Conservation (phyloP, 1,140 invertebrate species). For the Bradysia coprophila region DNA sequence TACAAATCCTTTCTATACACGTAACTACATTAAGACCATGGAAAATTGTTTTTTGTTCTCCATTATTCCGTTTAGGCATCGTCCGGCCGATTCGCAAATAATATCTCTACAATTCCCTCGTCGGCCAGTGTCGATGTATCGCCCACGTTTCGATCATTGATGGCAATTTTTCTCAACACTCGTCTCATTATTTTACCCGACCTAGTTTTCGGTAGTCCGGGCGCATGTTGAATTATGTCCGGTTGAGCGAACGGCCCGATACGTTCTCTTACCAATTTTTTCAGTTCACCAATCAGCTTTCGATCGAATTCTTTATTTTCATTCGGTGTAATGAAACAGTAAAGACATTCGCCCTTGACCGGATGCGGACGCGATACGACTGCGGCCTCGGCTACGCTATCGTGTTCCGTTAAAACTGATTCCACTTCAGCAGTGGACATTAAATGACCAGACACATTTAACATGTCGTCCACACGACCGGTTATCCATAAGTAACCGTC, state of each 20-base stretch:
- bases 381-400: slow-evolving; percentile 75
- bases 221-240: slow-evolving; percentile 83
- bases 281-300: slow-evolving; percentile 53
- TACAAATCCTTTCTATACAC: no score
- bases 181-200: slow-evolving; percentile 97
- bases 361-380: slow-evolving; percentile 85
- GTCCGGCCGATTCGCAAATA: slow-evolving; percentile 58
- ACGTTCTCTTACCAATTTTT: slow-evolving; percentile 66
- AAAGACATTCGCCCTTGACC: slow-evolving; percentile 90
- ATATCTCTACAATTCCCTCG: slow-evolving; percentile 58
- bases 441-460: slow-evolving; percentile 94
- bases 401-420: slow-evolving; percentile 71
- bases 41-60: no score
- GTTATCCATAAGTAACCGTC: slow-evolving; percentile 97
- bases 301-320: slow-evolving; percentile 50
- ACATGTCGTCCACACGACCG: slow-evolving; percentile 92
- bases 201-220: slow-evolving; percentile 85
- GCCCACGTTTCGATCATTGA: slow-evolving; percentile 72
- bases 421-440: slow-evolving; percentile 95
- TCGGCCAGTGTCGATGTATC: slow-evolving; percentile 87
- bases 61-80: no score
- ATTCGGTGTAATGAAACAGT: slow-evolving; percentile 87
- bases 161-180: slow-evolving; percentile 81
- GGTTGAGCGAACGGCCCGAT: slow-evolving; percentile 95
- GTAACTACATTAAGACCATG: no score